These are phyloP conservation scores for Aphelinus atriplicis DNA, from an alignment of 1,140 invertebrate genomes.

Conservation along the genomic window DNA sequence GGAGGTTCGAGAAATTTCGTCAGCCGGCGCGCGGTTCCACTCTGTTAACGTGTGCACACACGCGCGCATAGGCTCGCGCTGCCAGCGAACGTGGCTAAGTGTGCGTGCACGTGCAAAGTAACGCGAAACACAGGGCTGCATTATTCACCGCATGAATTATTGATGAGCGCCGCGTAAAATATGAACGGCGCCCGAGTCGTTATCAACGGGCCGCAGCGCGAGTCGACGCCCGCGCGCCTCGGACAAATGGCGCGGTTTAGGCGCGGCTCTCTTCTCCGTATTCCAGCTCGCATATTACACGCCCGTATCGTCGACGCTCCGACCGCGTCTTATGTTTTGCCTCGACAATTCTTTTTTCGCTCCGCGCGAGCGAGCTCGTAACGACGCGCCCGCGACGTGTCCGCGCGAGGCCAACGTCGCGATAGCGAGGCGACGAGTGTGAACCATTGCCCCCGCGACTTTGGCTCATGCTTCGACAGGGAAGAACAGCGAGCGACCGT, in stretches of 20 bases:
- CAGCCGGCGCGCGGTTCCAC: background rate
- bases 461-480: no score
- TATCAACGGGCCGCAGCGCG: conserved; percentile 59
- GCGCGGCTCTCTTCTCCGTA: background rate
- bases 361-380: background rate
- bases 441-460: no score
- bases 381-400: background rate
- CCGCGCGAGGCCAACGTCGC: background rate
- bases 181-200: conserved; percentile 61
- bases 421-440: no score
- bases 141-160: conserved; percentile 65
- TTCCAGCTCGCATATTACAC: no score
- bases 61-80: background rate
- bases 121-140: conserved; percentile 60
- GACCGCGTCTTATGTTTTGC: no score
- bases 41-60: background rate
- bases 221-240: conserved; percentile 1
- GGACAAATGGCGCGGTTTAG: conserved; percentile 38
- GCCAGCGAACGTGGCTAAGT: background rate
- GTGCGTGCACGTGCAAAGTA: conserved; percentile 52
- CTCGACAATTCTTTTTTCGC: conserved; percentile 1
- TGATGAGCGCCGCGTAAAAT: conserved; percentile 63
- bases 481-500: no score
- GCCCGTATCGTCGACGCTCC: no score
- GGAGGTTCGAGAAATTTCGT: conserved; percentile 23